phyloP scores from a whole-genome alignment of 64 coral and sea anemone genomes.

The Platygyra sinensis region DNA sequence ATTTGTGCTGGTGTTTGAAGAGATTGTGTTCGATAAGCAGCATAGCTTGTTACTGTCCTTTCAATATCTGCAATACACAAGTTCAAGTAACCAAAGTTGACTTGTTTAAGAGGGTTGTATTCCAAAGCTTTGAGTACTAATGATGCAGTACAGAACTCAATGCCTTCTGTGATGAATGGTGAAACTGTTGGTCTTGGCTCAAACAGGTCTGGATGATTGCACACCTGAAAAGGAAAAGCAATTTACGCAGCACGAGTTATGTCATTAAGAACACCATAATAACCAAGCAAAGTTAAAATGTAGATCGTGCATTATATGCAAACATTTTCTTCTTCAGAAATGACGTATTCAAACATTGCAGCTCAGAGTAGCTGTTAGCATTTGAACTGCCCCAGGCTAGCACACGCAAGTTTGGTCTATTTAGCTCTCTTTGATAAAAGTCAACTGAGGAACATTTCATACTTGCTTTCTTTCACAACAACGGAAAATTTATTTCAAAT shows the following conservation, averaged over 20 bases:
- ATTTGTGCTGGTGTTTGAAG: no score
- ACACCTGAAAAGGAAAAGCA: conserved; percentile 64
- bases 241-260: neutral
- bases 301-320: no score
- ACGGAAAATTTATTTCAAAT: neutral
- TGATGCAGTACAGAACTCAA: conserved; percentile 86
- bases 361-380: no score
- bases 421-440: no score
- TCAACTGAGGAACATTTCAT: no score
- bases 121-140: conserved; percentile 83
- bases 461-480: no score
- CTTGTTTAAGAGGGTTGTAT: conserved; percentile 76
- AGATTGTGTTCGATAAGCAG: conserved; percentile 70
- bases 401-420: no score
- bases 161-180: conserved; percentile 63
- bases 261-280: neutral
- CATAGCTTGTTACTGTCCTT: conserved; percentile 80
- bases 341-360: no score
- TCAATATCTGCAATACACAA: conserved; percentile 90
- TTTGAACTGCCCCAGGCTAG: no score
- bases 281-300: no score
- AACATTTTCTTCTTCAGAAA: no score
- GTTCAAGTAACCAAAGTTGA: conserved; percentile 83
- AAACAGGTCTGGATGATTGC: conserved; percentile 99
- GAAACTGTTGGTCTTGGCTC: conserved; percentile 92